Percentiles rank a stretch among this genome's conserved stretches.
These are phyloP conservation scores for Encarsia formosa DNA, from an alignment of 2,888 invertebrate genomes.

Conservation along the genomic window DNA sequence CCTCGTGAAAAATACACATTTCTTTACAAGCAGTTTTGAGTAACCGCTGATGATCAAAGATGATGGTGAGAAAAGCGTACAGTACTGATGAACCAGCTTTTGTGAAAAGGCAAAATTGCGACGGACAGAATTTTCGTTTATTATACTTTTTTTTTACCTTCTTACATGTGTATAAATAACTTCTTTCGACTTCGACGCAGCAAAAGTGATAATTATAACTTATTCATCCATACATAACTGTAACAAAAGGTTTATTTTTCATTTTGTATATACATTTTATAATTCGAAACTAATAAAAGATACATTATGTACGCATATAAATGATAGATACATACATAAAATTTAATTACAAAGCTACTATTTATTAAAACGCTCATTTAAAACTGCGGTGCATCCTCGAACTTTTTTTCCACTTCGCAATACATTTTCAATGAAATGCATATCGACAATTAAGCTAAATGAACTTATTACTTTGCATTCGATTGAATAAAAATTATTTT, in stretches of 20 bases:
- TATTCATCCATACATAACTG: too few relatives aligned
- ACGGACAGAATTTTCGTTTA: constrained; percentile 15
- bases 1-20: constrained; percentile 24
- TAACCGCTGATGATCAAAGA: constrained; percentile 21
- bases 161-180: not conserved
- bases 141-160: constrained; percentile 7
- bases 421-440: constrained; percentile 6
- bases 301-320: constrained; percentile 22
- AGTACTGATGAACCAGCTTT: constrained; percentile 14
- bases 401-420: constrained; percentile 3
- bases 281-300: constrained; percentile 36
- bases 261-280: constrained; percentile 31
- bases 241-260: not conserved
- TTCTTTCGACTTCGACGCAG: constrained; percentile 7
- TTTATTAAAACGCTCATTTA: constrained; percentile 18
- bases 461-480: too few relatives aligned
- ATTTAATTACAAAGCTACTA: constrained; percentile 22
- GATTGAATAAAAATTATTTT: too few relatives aligned
- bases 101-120: constrained; percentile 22
- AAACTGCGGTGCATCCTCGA: constrained; percentile 2
- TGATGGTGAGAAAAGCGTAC: constrained; percentile 20
- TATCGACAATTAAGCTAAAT: not conserved
- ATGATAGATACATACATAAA: constrained; percentile 24
- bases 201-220: constrained; percentile 7
- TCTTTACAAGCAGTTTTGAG: constrained; percentile 16